Evolutionary conservation across 2,113 vertebrate species (phyloP).

Genomic region (Chloropsis hardwickii): DNA sequence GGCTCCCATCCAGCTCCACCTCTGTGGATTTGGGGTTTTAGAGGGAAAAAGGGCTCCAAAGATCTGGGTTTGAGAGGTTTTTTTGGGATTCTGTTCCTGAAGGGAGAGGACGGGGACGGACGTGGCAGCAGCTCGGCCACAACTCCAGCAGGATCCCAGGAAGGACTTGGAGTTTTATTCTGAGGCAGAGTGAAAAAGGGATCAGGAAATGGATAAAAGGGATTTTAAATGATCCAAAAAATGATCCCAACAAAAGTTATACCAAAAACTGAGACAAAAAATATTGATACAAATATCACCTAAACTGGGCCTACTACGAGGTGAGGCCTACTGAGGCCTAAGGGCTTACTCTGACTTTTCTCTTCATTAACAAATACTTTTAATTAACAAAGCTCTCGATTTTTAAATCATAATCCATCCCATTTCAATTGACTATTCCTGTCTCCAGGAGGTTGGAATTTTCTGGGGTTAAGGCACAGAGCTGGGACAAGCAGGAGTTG

Average conservation of each 20-base stretch:
- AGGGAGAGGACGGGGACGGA: neutral
- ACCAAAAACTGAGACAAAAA: neutral
- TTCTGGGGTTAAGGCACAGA: neutral
- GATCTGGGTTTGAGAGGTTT: neutral
- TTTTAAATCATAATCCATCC: neutral
- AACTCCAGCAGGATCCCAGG: too few relatives aligned
- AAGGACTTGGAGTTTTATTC: neutral
- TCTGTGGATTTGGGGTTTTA: neutral
- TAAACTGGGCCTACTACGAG: accelerated
- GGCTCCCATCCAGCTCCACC: neutral
- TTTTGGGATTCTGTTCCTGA: neutral
- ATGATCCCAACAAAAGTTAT: too few relatives aligned
- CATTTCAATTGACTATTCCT: accelerated
- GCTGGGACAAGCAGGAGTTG: neutral
- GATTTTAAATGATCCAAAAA: neutral
- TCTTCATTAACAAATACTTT: neutral
- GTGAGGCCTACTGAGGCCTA: neutral
- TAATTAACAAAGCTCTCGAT: accelerated
- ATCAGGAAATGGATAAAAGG: neutral
- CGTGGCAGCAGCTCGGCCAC: accelerated
- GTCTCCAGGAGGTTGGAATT: accelerated
- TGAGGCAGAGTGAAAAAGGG: accelerated
- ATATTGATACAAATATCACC: accelerated
- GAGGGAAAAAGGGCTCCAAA: neutral
- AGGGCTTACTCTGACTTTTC: neutral